These are phyloP conservation scores for Sacculina carcini DNA, from an alignment of 2,888 invertebrate species.

Conservation along the genomic window DNA sequence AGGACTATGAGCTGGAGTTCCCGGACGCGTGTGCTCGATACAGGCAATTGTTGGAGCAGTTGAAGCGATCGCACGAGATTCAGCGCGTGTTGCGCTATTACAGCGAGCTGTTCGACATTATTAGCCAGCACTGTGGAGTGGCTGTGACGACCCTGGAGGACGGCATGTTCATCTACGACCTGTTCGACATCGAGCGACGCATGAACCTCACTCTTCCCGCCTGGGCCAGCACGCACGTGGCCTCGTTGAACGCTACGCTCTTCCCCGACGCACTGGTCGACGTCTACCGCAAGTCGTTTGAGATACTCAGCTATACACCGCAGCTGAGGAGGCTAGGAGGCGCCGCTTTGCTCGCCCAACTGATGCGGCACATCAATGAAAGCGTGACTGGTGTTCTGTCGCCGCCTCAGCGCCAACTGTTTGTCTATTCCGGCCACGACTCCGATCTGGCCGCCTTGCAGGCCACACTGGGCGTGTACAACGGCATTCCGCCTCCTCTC, in stretches of 20 bases:
- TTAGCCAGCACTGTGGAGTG: constrained; percentile 34
- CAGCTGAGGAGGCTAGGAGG: constrained; percentile 20
- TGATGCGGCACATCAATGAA: not conserved
- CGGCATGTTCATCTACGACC: not conserved
- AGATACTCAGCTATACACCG: constrained; percentile 31
- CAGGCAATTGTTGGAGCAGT: constrained; percentile 26
- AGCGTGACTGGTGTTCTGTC: not conserved
- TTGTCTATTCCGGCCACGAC: constrained; percentile 57
- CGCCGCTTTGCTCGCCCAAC: constrained; percentile 1
- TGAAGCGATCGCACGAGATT: constrained; percentile 28
- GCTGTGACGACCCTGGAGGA: constrained; percentile 25
- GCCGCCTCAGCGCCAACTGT: constrained; percentile 22
- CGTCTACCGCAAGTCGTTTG: constrained; percentile 34
- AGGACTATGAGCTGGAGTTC: constrained; percentile 32
- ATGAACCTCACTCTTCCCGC: constrained; percentile 39
- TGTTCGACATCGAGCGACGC: constrained; percentile 22
- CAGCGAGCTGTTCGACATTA: constrained; percentile 33
- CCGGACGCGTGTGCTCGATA: constrained; percentile 40
- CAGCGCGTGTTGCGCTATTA: constrained; percentile 30
- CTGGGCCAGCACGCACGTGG: constrained; percentile 37
- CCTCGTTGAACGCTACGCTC: not conserved
- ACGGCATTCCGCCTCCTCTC: constrained; percentile 34
- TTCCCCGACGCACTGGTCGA: constrained; percentile 30
- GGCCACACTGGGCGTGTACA: constrained; percentile 39
- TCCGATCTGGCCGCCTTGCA: constrained; percentile 46